A percentile compares a stretch with the other conserved stretches of the same genome.
These are phyloP conservation scores for Pammene aurita DNA, from an alignment of 2,888 invertebrate genomes.

Conservation along the genomic window DNA sequence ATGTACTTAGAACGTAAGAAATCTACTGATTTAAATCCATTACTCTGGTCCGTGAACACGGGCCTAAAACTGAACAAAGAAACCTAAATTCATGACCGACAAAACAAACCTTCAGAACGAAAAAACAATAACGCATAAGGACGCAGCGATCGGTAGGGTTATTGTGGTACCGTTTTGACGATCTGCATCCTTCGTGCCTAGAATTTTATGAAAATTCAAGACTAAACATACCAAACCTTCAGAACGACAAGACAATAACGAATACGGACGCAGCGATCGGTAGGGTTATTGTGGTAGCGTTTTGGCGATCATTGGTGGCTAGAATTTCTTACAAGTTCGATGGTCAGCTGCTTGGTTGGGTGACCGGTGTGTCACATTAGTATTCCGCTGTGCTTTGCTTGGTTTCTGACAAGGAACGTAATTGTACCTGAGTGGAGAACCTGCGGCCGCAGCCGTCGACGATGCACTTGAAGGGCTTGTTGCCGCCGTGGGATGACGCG, in stretches of 20 bases:
- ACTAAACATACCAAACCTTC: conserved; percentile 50
- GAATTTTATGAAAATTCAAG: conserved; percentile 32
- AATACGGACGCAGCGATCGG: conserved; percentile 46
- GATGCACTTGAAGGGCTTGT: conserved; percentile 97
- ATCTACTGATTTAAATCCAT: conserved; percentile 18
- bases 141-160: conserved; percentile 46
- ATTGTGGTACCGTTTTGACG: conserved; percentile 57
- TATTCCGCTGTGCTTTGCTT: background rate
- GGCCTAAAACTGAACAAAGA: conserved; percentile 41
- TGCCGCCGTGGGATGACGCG: conserved; percentile 94
- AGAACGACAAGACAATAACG: conserved; percentile 56
- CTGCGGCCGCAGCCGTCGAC: conserved; percentile 96
- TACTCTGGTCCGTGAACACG: conserved; percentile 49
- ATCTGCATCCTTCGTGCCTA: conserved; percentile 47
- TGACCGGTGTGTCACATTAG: background rate
- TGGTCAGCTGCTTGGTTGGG: background rate
- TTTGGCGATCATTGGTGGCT: conserved; percentile 52
- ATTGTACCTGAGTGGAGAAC: conserved; percentile 92
- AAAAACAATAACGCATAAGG: conserved; percentile 54
- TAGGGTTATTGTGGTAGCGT: conserved; percentile 54
- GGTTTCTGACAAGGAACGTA: conserved; percentile 52
- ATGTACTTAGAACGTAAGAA: conserved; percentile 24
- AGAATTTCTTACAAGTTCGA: conserved; percentile 12
- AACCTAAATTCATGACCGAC: conserved; percentile 44
- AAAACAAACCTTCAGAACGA: conserved; percentile 54